phyloP scores from a whole-genome alignment of 2,113 vertebrate species.

The Alexandromys fortis region DNA sequence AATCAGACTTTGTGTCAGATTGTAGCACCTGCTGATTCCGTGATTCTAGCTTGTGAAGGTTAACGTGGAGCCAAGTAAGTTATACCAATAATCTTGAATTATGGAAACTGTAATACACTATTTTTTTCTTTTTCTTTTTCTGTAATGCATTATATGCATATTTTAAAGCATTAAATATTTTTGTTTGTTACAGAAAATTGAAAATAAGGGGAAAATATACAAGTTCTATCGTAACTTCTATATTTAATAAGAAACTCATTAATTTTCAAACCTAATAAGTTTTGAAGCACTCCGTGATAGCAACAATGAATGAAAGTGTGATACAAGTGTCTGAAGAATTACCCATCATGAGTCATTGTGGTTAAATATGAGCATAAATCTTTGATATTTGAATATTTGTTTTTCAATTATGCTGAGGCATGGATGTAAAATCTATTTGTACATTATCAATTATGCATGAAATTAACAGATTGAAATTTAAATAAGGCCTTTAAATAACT shows the following conservation, averaged over 20 bases:
- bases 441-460: neutral
- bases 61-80: neutral
- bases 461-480: neutral
- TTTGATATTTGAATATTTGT: neutral
- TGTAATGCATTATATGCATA: neutral
- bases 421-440: neutral
- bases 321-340: neutral
- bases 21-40: neutral
- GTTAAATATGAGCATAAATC: neutral
- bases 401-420: neutral
- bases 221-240: neutral
- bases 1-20: neutral
- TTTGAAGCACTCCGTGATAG: neutral
- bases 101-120: neutral
- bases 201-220: neutral
- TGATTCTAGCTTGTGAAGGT: neutral
- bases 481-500: neutral
- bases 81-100: neutral
- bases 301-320: neutral
- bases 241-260: conserved; percentile 1
- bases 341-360: neutral
- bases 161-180: neutral
- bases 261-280: neutral
- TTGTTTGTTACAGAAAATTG: neutral
- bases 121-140: too few relatives aligned